phyloP scores from a whole-genome alignment of 2,888 invertebrate genomes.

The Rhingia campestris region DNA sequence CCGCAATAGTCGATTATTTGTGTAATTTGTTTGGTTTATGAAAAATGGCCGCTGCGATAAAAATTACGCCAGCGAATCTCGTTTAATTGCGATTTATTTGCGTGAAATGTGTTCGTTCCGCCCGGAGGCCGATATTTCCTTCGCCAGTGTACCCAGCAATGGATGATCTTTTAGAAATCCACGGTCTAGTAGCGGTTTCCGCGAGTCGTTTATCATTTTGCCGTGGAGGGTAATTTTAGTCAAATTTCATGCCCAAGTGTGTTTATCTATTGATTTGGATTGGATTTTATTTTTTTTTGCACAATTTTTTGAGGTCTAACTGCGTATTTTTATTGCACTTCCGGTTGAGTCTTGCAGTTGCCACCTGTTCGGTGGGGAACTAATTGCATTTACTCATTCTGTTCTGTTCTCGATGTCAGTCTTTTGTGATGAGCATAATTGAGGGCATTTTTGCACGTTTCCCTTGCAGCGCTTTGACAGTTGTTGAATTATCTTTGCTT shows the following conservation, averaged over 20 bases:
- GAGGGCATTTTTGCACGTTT: slow-evolving; percentile 43
- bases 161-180: slow-evolving; percentile 6
- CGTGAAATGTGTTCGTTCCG: slow-evolving; percentile 51
- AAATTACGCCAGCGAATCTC: slow-evolving; percentile 47
- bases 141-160: neutral
- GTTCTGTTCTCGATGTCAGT: neutral
- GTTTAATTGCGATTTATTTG: slow-evolving; percentile 73
- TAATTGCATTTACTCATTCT: neutral
- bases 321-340: slow-evolving; percentile 27
- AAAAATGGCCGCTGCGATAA: slow-evolving; percentile 42
- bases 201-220: slow-evolving; percentile 15
- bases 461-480: slow-evolving; percentile 13
- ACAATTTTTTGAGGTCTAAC: slow-evolving; percentile 29
- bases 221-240: slow-evolving; percentile 16
- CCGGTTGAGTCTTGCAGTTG: slow-evolving; percentile 50
- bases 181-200: slow-evolving; percentile 9
- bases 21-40: slow-evolving; percentile 54
- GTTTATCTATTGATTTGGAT: slow-evolving; percentile 20
- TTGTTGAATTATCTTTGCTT: neutral
- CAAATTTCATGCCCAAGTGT: slow-evolving; percentile 12
- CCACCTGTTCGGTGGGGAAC: slow-evolving; percentile 17
- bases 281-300: slow-evolving; percentile 7
- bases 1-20: slow-evolving; percentile 42
- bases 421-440: slow-evolving; percentile 15
- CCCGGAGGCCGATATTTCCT: slow-evolving; percentile 24